Evolutionary conservation across 1,140 invertebrate species (phyloP).

Genomic region (Metaphire vulgaris): DNA sequence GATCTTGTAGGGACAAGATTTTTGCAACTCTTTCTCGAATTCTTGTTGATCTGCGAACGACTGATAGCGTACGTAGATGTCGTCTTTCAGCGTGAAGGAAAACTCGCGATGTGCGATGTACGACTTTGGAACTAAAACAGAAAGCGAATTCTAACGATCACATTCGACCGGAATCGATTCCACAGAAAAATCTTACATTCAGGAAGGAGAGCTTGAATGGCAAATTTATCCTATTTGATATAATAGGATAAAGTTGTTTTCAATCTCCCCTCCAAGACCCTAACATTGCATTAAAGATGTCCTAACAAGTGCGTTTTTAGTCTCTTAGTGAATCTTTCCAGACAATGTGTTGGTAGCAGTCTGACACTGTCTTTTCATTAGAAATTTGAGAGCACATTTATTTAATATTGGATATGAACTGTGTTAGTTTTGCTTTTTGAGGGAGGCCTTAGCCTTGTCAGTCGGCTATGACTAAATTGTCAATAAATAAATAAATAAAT

Average conservation of each 20-base stretch:
- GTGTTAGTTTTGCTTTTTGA: too few relatives aligned
- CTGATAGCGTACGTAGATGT: conserved; percentile 86
- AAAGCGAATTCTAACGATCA: conserved; percentile 33
- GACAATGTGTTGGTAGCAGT: too few relatives aligned
- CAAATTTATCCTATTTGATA: neutral
- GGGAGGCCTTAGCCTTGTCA: too few relatives aligned
- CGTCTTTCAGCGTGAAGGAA: conserved; percentile 87
- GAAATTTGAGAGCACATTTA: too few relatives aligned
- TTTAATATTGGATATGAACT: too few relatives aligned
- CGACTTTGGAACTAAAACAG: conserved; percentile 58
- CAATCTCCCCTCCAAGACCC: neutral
- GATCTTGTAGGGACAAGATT: conserved; percentile 79
- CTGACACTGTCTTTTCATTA: too few relatives aligned
- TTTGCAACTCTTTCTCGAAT: conserved; percentile 71
- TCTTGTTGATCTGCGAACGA: conserved; percentile 76
- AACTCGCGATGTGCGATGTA: conserved; percentile 82
- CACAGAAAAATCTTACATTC: conserved; percentile 14
- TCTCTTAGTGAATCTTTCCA: neutral
- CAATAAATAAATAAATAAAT: neutral
- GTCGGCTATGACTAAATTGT: too few relatives aligned
- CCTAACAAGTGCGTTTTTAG: too few relatives aligned
- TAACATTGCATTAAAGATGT: neutral
- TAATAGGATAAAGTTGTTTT: neutral
- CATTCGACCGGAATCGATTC: conserved; percentile 20
- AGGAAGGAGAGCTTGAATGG: conserved; percentile 18